Conservation (phyloP, 2,113 vertebrate genomes). For the Pundamilia nyererei region DNA sequence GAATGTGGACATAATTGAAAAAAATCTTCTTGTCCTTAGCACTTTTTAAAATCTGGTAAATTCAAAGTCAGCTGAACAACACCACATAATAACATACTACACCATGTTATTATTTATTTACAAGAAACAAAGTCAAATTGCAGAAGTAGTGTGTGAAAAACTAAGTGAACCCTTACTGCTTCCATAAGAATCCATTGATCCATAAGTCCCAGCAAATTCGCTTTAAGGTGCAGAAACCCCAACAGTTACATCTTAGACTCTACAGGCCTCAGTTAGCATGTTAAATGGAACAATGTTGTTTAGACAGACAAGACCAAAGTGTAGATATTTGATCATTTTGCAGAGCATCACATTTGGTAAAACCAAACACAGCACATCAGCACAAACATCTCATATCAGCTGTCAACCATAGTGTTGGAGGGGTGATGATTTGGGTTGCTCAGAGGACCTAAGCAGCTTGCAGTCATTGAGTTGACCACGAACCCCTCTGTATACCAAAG, state of each 20-base stretch:
- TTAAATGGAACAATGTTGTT: not conserved
- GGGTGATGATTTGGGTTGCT: not conserved
- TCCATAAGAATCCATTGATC: not conserved
- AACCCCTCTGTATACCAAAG: not conserved
- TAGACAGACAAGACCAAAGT: not conserved
- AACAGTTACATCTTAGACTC: not conserved
- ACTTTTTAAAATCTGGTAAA: not conserved
- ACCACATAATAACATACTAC: not conserved
- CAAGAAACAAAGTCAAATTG: not conserved
- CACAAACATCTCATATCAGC: not conserved
- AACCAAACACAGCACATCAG: not conserved
- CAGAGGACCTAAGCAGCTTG: not conserved
- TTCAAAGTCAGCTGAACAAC: not conserved
- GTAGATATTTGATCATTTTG: rapidly evolving
- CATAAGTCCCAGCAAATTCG: not conserved
- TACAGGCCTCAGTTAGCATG: not conserved
- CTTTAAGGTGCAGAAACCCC: not conserved
- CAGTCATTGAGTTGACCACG: not conserved
- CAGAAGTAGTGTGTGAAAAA: not conserved
- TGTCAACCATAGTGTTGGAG: not conserved
- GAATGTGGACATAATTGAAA: rapidly evolving
- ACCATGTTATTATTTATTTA: not conserved
- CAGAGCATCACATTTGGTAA: not conserved
- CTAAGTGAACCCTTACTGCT: not conserved
- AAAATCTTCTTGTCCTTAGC: not conserved